phyloP scores from a whole-genome alignment of 2,797 vertebrate species.

The Dendrocincla fuliginosa region DNA sequence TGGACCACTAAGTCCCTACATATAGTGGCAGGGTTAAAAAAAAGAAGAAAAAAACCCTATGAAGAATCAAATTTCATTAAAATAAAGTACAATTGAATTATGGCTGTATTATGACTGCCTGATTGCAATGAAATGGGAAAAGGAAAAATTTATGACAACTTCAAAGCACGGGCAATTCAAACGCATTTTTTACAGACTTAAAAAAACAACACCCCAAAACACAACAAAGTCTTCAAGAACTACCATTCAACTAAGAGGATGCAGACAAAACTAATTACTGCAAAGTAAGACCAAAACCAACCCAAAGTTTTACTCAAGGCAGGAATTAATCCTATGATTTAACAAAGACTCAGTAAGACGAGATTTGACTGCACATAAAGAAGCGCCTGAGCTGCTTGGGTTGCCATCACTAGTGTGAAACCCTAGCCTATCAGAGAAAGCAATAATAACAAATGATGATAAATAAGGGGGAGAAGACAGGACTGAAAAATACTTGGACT shows the following conservation, averaged over 20 bases:
- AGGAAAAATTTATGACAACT: conserved; percentile 24
- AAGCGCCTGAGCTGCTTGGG: not conserved
- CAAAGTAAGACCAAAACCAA: not conserved
- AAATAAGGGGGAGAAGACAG: not conserved
- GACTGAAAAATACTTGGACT: not conserved
- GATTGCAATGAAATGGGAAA: conserved; percentile 20
- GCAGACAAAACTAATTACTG: conserved; percentile 44
- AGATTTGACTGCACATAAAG: not conserved
- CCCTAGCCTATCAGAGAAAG: not conserved
- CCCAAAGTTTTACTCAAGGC: not conserved
- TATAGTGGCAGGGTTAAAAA: not conserved
- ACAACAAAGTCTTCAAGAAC: conserved; percentile 31
- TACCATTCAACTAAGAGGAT: not conserved
- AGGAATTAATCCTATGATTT: not conserved
- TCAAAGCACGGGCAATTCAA: conserved; percentile 42
- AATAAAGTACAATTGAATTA: not conserved
- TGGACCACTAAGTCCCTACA: not conserved
- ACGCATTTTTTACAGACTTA: not conserved
- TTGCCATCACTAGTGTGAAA: not conserved
- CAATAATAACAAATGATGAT: not conserved
- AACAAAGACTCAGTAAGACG: not conserved
- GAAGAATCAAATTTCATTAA: not conserved
- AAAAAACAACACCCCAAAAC: not conserved
- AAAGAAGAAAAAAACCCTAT: not conserved
- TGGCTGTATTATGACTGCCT: not conserved